A percentile compares a stretch with the other conserved stretches of the same genome.
Evolutionary conservation across 1,140 invertebrate species (phyloP).

Genomic region (Brachionus paranguensis): DNA sequence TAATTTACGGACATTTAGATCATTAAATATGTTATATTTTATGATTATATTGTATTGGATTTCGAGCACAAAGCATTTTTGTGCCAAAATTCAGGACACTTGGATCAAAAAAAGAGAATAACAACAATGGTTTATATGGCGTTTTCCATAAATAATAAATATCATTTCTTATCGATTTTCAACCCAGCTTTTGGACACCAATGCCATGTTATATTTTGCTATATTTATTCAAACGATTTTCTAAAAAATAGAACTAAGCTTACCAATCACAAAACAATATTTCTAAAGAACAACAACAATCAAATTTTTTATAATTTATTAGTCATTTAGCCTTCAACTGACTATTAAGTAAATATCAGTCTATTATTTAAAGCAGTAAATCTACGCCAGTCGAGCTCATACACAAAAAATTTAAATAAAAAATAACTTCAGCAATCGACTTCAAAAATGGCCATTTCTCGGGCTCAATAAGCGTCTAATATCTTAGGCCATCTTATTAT

Average conservation of each 20-base stretch:
- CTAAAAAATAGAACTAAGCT: not conserved
- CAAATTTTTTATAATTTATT: conserved; percentile 22
- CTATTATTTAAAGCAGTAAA: conserved; percentile 37
- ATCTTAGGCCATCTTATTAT: conserved; percentile 40
- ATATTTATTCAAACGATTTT: conserved; percentile 32
- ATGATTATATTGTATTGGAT: not conserved
- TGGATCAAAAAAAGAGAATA: not conserved
- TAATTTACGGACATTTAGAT: not conserved
- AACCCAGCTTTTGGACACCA: conserved; percentile 24
- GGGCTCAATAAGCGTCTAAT: not conserved
- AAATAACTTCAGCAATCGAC: not conserved
- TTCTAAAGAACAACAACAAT: conserved; percentile 17
- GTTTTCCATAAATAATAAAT: conserved; percentile 33
- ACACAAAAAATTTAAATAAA: not conserved
- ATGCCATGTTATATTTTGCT: not conserved
- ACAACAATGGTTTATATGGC: not conserved
- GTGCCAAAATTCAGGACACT: conserved; percentile 12
- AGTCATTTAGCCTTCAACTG: conserved; percentile 38
- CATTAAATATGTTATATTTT: conserved; percentile 30
- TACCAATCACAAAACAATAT: conserved; percentile 38
- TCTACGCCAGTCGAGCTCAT: not conserved
- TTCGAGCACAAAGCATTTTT: conserved; percentile 28
- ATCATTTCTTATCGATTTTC: conserved; percentile 37
- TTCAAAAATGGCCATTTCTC: not conserved
- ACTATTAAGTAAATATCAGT: conserved; percentile 38